Evolutionary conservation across 1,140 invertebrate species (phyloP), one percentile per base, ranked within the genome.

Genomic region (Teleogryllus occipitalis): DNA sequence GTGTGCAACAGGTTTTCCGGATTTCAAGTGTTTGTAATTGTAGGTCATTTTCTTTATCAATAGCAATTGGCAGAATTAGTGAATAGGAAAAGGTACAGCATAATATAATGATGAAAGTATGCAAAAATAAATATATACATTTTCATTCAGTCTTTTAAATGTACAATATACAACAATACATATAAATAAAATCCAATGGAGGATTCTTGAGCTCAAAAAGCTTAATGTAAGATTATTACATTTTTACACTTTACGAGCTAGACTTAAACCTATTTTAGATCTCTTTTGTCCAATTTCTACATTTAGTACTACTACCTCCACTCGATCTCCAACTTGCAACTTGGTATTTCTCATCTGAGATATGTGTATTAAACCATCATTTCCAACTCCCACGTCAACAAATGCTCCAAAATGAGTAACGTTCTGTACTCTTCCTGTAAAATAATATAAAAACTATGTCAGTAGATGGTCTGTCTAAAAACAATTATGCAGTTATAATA

Each of bases 381-480:
- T 89, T 7, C 90, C 93, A 0, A 97, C 91, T 0, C 96, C 96
- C 81, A 96, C 91, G 85, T 98, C 96, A 7, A 97, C 93, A 86
- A 98, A 98, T 73, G 92, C 91, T 18, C 96, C 96, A 86, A 98
- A 98, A 81, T 94, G 91, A 0, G 95, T 96, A 0, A 95, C 91
- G 85, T 98, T 98, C 8, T 88, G 89, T 0, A 96, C 91, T 2
- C 90, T 88, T 22, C 94, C 94, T 84, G 82, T 10, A 81, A 82
- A 80, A 47, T 77, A 76, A 39, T 5, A 39, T 39, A 39, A 39
- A 39, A 1, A 39, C 5, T 39, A 2, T 39, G 27, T 39, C 1
- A 39, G 1, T 39, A 39, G 27, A 2, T n/a, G n/a, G n/a, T n/a
- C n/a, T 39, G 5, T 39, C 10, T 65, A 14, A 65, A 65, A 65